Evolutionary conservation across 2,113 vertebrate genomes (phyloP).

Genomic region (Machaerirhynchus nigripectus): DNA sequence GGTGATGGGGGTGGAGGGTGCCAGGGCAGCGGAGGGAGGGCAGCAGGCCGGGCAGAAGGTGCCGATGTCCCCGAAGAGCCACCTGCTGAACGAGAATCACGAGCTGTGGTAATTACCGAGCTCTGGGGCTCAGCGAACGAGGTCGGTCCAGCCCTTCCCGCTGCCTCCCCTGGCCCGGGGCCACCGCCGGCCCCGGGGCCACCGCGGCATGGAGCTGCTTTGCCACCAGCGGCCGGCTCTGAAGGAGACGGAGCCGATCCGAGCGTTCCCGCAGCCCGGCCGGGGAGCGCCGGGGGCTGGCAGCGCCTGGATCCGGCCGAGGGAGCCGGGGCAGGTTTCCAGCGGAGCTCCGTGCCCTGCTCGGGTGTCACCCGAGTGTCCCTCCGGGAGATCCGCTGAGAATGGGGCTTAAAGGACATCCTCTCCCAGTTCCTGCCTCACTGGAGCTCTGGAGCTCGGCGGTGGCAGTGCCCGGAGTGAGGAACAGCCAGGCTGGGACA

Average conservation of each 20-base stretch:
- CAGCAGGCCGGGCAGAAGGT: background rate
- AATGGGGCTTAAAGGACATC: background rate
- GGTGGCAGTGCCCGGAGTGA: background rate
- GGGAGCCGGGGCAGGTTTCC: background rate
- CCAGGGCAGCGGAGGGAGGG: background rate
- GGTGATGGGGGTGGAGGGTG: background rate
- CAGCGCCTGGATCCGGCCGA: background rate
- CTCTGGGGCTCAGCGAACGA: background rate
- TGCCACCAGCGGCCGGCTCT: background rate
- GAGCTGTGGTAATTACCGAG: background rate
- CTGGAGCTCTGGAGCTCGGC: background rate
- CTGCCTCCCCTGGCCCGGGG: background rate
- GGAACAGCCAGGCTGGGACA: background rate
- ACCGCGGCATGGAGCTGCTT: background rate
- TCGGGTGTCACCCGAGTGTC: fast-evolving
- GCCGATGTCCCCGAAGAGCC: background rate
- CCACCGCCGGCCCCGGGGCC: background rate
- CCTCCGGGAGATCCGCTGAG: background rate
- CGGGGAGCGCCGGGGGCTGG: background rate
- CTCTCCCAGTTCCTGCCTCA: background rate
- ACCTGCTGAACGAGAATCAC: background rate
- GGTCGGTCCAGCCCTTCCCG: background rate
- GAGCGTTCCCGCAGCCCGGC: background rate
- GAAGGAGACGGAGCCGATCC: background rate
- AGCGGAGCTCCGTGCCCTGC: fast-evolving